Conservation (phyloP, 2,888 invertebrate genomes). For the Tillus elongatus region DNA sequence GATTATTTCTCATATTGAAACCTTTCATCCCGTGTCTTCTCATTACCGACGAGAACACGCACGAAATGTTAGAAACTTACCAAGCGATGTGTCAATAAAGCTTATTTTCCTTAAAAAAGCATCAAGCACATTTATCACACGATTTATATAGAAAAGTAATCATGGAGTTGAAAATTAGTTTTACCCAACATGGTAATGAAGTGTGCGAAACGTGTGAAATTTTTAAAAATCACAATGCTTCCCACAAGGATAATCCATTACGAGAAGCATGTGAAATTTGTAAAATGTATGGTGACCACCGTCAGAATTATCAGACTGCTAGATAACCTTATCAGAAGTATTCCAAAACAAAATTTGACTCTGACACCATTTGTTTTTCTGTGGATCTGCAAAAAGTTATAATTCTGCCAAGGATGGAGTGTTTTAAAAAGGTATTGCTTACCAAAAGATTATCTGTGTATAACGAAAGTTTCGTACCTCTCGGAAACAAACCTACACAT, state of each 20-base stretch:
- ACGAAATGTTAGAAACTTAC: constrained; percentile 18
- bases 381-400: constrained; percentile 15
- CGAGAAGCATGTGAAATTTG: constrained; percentile 6
- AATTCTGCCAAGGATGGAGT: constrained; percentile 12
- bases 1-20: constrained; percentile 16
- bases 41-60: constrained; percentile 21
- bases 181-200: background rate
- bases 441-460: constrained; percentile 12
- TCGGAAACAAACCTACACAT: constrained; percentile 10
- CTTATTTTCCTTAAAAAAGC: too few relatives aligned
- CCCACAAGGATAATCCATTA: constrained; percentile 2
- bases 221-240: constrained; percentile 5
- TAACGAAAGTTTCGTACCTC: constrained; percentile 18
- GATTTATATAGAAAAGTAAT: background rate
- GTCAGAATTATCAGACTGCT: background rate
- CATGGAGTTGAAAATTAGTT: background rate
- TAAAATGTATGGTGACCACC: background rate
- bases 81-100: constrained; percentile 16
- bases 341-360: constrained; percentile 7
- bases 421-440: constrained; percentile 14
- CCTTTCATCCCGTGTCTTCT: constrained; percentile 15
- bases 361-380: constrained; percentile 11
- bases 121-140: too few relatives aligned
- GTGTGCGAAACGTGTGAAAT: constrained; percentile 6
- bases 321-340: constrained; percentile 9